phyloP scores from a whole-genome alignment of 1,140 invertebrate species.

The Thereuonema tuberculata region DNA sequence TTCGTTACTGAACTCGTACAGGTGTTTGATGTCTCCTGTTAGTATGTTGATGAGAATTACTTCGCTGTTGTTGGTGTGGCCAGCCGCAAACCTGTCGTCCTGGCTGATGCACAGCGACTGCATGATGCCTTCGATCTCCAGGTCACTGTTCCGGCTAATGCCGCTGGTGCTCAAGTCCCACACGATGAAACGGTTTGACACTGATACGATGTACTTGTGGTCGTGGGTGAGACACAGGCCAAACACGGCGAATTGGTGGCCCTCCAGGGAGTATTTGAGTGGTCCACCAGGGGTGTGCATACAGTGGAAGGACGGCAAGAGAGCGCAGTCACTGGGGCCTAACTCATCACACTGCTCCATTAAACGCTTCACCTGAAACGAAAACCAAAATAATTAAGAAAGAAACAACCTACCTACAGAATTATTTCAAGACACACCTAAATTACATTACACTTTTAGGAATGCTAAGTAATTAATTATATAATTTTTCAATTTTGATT shows the following conservation, averaged over 20 bases:
- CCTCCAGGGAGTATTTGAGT: slow-evolving; percentile 92
- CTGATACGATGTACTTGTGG: slow-evolving; percentile 84
- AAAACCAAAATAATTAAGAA: too few relatives aligned
- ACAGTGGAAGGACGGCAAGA: slow-evolving; percentile 87
- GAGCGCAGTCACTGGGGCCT: slow-evolving; percentile 72
- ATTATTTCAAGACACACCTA: too few relatives aligned
- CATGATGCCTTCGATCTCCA: slow-evolving; percentile 73
- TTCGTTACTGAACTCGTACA: not conserved
- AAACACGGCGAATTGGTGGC: slow-evolving; percentile 95
- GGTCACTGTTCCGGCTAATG: slow-evolving; percentile 75
- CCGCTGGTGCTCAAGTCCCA: slow-evolving; percentile 93
- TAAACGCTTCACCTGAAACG: too few relatives aligned
- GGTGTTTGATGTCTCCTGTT: slow-evolving; percentile 50
- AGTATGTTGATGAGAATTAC: slow-evolving; percentile 72
- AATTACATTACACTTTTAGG: too few relatives aligned
- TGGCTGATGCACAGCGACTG: slow-evolving; percentile 84
- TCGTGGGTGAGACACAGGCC: slow-evolving; percentile 84
- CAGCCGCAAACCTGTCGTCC: slow-evolving; percentile 91
- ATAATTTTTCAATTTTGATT: too few relatives aligned
- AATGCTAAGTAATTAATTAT: too few relatives aligned
- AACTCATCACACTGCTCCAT: slow-evolving; percentile 76
- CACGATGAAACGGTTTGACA: slow-evolving; percentile 93
- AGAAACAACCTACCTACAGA: too few relatives aligned
- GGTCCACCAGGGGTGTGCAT: slow-evolving; percentile 94
- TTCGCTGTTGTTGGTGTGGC: slow-evolving; percentile 93